Conservation (phyloP, 2,888 invertebrate genomes). For the Eurytoma adleriae region DNA sequence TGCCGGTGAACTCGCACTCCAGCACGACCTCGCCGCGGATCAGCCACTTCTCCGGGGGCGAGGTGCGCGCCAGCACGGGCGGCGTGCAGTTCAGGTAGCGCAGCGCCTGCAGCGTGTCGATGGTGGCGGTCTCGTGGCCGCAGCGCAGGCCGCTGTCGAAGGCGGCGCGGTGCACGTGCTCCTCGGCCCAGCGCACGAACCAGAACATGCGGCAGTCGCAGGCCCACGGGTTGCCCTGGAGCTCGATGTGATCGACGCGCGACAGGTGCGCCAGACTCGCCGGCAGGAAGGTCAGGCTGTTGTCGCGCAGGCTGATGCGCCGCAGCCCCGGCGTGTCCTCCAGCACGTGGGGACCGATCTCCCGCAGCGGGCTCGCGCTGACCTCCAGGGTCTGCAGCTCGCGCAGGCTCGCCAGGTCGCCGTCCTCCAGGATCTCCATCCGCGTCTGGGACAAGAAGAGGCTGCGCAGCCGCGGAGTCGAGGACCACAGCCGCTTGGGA, state of each 20-base stretch:
- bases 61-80: conserved; percentile 80
- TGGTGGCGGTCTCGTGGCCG: conserved; percentile 73
- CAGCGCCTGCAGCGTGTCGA: conserved; percentile 84
- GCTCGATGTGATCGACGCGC: conserved; percentile 81
- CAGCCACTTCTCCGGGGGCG: conserved; percentile 79
- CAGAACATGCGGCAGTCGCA: conserved; percentile 92
- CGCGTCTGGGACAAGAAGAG: conserved; percentile 81
- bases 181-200: conserved; percentile 83
- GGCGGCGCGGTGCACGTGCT: conserved; percentile 74
- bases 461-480: conserved; percentile 76
- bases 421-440: conserved; percentile 82
- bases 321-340: conserved; percentile 70
- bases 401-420: conserved; percentile 82
- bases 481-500: conserved; percentile 76
- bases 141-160: conserved; percentile 82
- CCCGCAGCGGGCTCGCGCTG: conserved; percentile 74
- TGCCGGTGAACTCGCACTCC: conserved; percentile 86
- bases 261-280: conserved; percentile 82
- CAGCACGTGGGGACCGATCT: conserved; percentile 66
- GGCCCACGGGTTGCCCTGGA: conserved; percentile 87
- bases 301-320: conserved; percentile 77
- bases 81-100: conserved; percentile 85
- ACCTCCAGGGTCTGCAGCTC: conserved; percentile 83
- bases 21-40: conserved; percentile 83
- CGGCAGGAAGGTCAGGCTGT: conserved; percentile 84